Evolutionary conservation across 2,797 vertebrate species (phyloP).

Genomic region (Mormyrops boulengeri): DNA sequence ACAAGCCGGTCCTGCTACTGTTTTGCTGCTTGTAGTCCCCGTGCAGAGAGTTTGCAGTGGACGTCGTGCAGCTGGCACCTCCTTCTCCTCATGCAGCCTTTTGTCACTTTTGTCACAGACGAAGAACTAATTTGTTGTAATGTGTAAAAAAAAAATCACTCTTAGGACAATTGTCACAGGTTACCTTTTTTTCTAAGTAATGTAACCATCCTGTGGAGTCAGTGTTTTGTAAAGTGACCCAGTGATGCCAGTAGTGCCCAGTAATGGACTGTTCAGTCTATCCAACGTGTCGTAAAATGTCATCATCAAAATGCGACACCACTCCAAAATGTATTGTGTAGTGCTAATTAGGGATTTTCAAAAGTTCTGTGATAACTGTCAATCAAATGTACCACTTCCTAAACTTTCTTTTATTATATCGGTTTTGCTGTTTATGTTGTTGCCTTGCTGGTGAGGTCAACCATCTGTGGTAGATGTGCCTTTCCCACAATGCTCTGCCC

Average conservation of each 20-base stretch:
- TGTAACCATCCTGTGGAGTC: background rate
- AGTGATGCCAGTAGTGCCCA: background rate
- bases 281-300: background rate
- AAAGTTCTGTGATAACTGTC: background rate
- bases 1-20: background rate
- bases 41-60: background rate
- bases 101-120: background rate
- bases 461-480: background rate
- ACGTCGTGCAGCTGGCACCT: background rate
- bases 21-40: background rate
- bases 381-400: background rate
- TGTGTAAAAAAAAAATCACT: background rate
- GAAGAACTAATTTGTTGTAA: background rate
- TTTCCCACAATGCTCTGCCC: background rate
- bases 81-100: background rate
- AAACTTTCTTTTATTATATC: background rate
- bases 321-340: background rate
- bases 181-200: background rate
- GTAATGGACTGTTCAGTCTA: background rate
- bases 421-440: background rate
- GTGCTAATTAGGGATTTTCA: background rate
- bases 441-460: background rate
- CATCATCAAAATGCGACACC: background rate
- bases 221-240: background rate
- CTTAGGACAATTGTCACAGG: background rate